phyloP scores from a whole-genome alignment of 2,888 invertebrate species.

The Zootermopsis nevadensis region DNA sequence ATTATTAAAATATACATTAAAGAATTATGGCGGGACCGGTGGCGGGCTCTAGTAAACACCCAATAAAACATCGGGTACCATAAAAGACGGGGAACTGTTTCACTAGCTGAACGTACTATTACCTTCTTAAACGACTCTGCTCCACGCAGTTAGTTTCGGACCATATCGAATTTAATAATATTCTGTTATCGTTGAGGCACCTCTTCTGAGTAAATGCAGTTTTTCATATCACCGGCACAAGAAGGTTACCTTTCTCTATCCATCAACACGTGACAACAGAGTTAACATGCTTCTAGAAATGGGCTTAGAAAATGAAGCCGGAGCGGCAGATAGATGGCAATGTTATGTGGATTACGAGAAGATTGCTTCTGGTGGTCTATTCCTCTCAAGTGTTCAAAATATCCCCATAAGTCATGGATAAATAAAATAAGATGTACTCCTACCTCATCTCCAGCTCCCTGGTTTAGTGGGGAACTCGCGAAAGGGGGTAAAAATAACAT shows the following conservation, averaged over 20 bases:
- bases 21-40: too few relatives aligned
- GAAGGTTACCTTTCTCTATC: background rate
- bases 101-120: too few relatives aligned
- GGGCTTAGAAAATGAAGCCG: background rate
- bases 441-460: background rate
- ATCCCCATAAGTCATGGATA: conserved; percentile 3
- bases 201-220: background rate
- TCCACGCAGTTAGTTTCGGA: too few relatives aligned
- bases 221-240: background rate
- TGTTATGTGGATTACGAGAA: conserved; percentile 1
- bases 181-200: too few relatives aligned
- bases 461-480: background rate
- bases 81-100: too few relatives aligned
- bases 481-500: background rate
- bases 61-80: too few relatives aligned
- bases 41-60: too few relatives aligned
- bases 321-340: conserved; percentile 1
- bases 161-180: too few relatives aligned
- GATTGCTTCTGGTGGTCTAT: background rate
- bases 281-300: background rate
- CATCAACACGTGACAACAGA: background rate
- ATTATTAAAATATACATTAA: too few relatives aligned
- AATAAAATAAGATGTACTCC: background rate
- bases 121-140: too few relatives aligned
- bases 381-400: conserved; percentile 8